Evolutionary conservation across 2,888 invertebrate species (phyloP).

Genomic region (Antheraea assamensis): DNA sequence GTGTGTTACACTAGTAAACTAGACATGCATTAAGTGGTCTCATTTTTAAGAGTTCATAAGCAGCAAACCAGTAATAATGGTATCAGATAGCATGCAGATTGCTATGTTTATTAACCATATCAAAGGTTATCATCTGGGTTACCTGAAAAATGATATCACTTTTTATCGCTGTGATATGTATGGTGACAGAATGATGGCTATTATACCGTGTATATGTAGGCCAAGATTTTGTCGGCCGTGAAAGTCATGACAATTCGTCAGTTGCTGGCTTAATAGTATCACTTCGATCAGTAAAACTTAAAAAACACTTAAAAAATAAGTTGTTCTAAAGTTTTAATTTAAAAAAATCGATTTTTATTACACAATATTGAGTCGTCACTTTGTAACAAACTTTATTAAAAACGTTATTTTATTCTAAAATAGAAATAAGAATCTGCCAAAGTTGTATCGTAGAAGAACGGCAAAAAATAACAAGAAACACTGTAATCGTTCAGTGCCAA

Average conservation of each 20-base stretch:
- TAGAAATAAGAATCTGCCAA: neutral
- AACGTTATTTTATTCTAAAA: neutral
- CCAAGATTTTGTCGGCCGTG: neutral
- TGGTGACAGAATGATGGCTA: neutral
- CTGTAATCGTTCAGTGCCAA: neutral
- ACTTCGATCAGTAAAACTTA: no score
- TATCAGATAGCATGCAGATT: no score
- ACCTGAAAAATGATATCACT: neutral
- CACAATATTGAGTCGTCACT: neutral
- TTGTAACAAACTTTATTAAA: neutral
- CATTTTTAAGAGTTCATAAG: no score
- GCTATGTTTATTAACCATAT: no score
- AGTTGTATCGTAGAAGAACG: neutral
- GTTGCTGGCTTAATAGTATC: no score
- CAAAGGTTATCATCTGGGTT: neutral
- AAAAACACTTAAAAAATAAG: no score
- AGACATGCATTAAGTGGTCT: no score
- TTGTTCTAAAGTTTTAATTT: neutral
- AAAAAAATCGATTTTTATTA: neutral
- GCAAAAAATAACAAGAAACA: constrained; percentile 1
- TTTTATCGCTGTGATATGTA: neutral
- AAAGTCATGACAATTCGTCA: neutral
- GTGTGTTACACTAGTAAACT: no score
- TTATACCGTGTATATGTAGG: neutral
- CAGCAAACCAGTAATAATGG: no score